Evolutionary conservation across 2,113 vertebrate genomes (phyloP).

Genomic region (Actenoides lindsayi): DNA sequence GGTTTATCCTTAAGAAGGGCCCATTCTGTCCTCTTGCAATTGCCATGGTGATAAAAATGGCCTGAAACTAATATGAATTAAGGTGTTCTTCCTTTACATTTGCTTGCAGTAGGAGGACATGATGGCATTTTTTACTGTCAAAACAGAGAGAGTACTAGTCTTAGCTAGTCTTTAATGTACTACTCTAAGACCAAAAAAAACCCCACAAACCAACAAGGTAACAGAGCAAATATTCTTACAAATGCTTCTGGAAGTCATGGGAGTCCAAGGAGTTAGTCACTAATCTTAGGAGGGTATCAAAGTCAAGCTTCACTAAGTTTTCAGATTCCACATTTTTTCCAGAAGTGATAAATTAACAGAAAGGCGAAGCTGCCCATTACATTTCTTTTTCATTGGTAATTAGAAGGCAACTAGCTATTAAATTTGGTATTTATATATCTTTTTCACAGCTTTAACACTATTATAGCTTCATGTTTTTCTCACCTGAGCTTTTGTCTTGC

Average conservation of each 20-base stretch:
- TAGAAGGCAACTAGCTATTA: background rate
- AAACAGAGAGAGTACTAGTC: background rate
- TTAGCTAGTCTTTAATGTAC: background rate
- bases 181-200: background rate
- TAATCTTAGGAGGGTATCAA: background rate
- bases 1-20: background rate
- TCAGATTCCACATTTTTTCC: background rate
- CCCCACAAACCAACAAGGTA: background rate
- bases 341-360: background rate
- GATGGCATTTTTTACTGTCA: background rate
- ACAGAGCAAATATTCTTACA: background rate
- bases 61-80: background rate
- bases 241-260: background rate
- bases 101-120: background rate
- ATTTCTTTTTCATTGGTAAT: background rate
- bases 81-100: background rate
- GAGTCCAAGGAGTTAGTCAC: background rate
- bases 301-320: background rate
- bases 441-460: background rate
- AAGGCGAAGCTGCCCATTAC: background rate
- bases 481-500: conserved; percentile 36
- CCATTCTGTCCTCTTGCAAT: background rate
- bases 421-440: background rate
- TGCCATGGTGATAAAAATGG: conserved; percentile 40
- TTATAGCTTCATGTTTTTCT: background rate